Evolutionary conservation across 2,797 vertebrate species (phyloP), one percentile per base, ranked within the genome.

Genomic region (Sebastes nivosus): DNA sequence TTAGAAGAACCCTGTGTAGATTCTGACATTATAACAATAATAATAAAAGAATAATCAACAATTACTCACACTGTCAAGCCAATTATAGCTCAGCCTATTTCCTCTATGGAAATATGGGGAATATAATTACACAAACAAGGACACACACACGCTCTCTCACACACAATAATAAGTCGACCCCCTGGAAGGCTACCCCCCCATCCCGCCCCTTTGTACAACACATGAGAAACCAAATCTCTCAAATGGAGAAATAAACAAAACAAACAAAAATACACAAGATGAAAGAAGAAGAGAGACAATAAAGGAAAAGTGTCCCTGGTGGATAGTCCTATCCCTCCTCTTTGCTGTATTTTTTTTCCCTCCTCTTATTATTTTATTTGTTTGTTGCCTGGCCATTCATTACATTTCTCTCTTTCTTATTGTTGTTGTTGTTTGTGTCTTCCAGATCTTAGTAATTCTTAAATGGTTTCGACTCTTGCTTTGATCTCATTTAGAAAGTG

Each of bases 401-500:
- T 95, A 84, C 88, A 86, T 91, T 95, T 95, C 80, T 86, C 84
- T 84, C 82, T 77, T 72, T 92, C 81, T 87, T 89, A 72, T 84
- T 89, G 70, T 92, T 93, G 82, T 94, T 88, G 82, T 94, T 88
- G 90, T 94, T 93, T 88, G 88, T 89, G 89, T 92, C 88, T 89
- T 68, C 79, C 63, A 86, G 90, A 93, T 94, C 93, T 92, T 82
- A 80, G 93, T 91, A 85, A 89, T 94, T 94, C 90, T 91, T 95
- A 95, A 95, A 95, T 91, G 93, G 75, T 95, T 95, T 95, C 91
- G 90, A 93, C 92, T 92, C 85, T 83, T 61, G 85, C 94, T 96
- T 96, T 96, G 95, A 96, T 96, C 93, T 94, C 92, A 92, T 95
- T 94, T 93, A 93, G 86, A 96, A 92, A 93, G 90, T 89, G 83